Evolutionary conservation across 2,113 vertebrate genomes (phyloP), one percentile per base, ranked within the genome.

Genomic region (Motacilla tschutschensis): DNA sequence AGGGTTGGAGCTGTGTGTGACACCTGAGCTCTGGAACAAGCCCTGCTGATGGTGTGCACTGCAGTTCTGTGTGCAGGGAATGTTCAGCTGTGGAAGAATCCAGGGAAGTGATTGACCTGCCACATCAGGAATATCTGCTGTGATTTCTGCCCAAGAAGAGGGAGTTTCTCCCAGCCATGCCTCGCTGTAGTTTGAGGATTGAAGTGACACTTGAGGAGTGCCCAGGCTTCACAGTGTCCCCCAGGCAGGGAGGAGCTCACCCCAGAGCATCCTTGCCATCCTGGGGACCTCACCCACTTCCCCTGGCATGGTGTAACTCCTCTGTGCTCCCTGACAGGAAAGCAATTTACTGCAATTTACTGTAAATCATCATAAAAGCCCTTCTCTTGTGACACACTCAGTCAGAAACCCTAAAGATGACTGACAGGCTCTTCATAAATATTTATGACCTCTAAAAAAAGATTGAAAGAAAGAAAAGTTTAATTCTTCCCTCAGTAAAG

Each of bases 401-500:
- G 93, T 95, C 94, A 94, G 92, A 94, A 94, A 91, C 92, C 90
- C 93, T 94, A 93, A 91, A 95, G 92, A 87, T 95, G 94, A 95
- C 72, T 94, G 94, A 88, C 94, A 94, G 79, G 69, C 12, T 79
- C 84, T 80, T 93, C 89, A 95, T 95, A 94, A 95, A 95, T 94
- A 95, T 94, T 95, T 94, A 95, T 94, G 82, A 93, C 65, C 76
- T 82, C 89, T 90, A 90, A 95, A 93, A 93, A 95, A 93, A 89
- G 80, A 74, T 28, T n/a, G 91, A 83, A 89, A 91, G 83, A 72
- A 92, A 91, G 83, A 83, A 92, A 91, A 92, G 88, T 94, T 85
- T 48, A 60, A 66, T 79, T 87, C 62, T 93, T 74, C 60, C 29
- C 38, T 67, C 24, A 7, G 46, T 54, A 43, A 90, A 94, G 85